phyloP scores from a whole-genome alignment of 2,797 vertebrate species.

The Adelosebastes latens region DNA sequence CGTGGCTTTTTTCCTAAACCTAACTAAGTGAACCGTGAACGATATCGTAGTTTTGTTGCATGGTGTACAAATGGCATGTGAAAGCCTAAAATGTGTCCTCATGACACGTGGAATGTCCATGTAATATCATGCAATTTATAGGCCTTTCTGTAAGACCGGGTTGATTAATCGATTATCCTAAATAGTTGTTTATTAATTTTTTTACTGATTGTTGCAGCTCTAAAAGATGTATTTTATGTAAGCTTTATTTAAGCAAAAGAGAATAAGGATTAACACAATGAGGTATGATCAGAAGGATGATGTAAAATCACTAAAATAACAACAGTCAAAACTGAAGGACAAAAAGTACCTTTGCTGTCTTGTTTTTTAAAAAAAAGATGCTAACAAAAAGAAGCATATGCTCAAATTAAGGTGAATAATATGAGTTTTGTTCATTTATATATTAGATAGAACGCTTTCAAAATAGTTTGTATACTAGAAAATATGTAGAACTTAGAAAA shows the following conservation, averaged over 20 bases:
- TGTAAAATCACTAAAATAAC: neutral
- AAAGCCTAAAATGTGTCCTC: too few relatives aligned
- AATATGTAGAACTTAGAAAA: neutral
- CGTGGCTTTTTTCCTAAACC: too few relatives aligned
- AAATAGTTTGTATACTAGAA: neutral
- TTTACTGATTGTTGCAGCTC: too few relatives aligned
- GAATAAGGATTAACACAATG: neutral
- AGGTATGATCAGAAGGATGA: neutral
- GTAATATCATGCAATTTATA: too few relatives aligned
- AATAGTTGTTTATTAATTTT: neutral
- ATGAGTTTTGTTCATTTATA: neutral
- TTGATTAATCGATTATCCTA: neutral
- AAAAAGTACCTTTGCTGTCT: neutral
- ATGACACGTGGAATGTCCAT: too few relatives aligned
- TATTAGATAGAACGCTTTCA: neutral
- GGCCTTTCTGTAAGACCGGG: rapidly evolving
- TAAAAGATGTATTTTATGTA: neutral
- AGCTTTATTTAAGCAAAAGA: neutral
- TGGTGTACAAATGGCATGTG: too few relatives aligned
- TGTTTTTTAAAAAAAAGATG: neutral
- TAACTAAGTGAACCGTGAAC: too few relatives aligned
- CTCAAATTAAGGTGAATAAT: neutral
- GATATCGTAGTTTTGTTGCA: too few relatives aligned
- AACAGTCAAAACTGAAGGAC: neutral
- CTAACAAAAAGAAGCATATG: neutral